Conservation (phyloP, 2,113 vertebrate genomes). For the Piaya cayana region DNA sequence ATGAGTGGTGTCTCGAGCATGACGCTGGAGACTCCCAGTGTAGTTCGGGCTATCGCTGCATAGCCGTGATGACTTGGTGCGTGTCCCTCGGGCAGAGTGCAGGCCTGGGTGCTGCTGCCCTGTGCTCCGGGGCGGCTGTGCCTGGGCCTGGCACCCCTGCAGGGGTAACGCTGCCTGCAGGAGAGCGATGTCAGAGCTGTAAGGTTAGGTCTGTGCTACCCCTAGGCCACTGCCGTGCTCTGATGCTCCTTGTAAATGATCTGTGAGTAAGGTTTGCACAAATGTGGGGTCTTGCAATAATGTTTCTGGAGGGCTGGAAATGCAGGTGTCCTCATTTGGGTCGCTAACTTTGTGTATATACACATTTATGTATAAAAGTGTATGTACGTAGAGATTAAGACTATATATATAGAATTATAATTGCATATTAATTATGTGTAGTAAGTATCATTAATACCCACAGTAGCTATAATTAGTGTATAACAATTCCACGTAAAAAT, state of each 20-base stretch:
- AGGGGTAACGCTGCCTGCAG: rapidly evolving
- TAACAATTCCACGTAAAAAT: not conserved
- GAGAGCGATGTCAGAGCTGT: rapidly evolving
- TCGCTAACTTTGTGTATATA: not conserved
- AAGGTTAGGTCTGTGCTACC: not conserved
- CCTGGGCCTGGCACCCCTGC: not conserved
- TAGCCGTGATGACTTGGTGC: not conserved
- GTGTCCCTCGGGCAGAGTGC: not conserved
- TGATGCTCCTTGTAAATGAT: not conserved
- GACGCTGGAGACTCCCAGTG: not conserved
- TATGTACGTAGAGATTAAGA: not conserved
- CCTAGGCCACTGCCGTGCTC: not conserved
- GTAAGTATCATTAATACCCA: not conserved
- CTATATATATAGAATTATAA: not conserved
- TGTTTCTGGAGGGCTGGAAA: not conserved
- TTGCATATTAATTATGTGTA: not conserved
- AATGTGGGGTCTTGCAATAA: not conserved
- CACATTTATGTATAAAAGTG: not conserved
- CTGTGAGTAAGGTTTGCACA: not conserved
- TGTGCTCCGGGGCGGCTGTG: not conserved
- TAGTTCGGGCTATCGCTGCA: rapidly evolving
- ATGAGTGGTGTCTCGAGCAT: not conserved
- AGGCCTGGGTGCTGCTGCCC: not conserved
- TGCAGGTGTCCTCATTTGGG: not conserved
- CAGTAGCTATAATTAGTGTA: not conserved